Base-by-base conservation (phyloP, 1,140 invertebrate genomes). In the Solenopsis fugax region DNA sequence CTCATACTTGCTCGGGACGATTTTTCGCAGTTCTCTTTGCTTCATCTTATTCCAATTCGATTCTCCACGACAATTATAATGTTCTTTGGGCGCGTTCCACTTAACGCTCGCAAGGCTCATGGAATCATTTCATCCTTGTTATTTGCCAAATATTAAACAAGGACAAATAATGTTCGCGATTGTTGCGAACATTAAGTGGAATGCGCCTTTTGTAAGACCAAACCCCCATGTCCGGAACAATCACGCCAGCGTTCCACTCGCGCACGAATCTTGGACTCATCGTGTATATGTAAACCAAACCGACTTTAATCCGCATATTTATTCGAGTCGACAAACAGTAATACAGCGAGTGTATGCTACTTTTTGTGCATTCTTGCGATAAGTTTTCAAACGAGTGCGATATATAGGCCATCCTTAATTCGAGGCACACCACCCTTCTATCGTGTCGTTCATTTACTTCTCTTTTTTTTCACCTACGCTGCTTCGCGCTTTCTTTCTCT, bases 311-410 rank as follows among this genome's bases (percentile, higher is more conserved):
- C 88, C 88, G 87, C 87, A 76, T 89, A 77, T 89, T 89, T 92
- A 90, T 90, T 85, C 91, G 90, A 88, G 88, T 91, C 90, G 92
- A 93, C 92, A 92, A 93, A 93, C 90, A 92, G 91, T 93, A 91
- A 89, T 93, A 93, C 91, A 93, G 87, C 87, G 77, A 92, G 88
- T 90, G 88, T 92, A 90, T 91, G 92, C 88, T 92, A 82, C 90
- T 91, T 92, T 86, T 87, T 89, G 87, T 92, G 90, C 92, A 89
- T 91, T 84, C 82, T 87, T 91, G 85, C 69, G 78, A 86, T 73
- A 90, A 88, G 65, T 85, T 88, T 88, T 90, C 80, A 89, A 91
- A 92, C 88, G 72, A 92, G 85, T 90, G 89, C 85, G 89, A 91
- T 86, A 86, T 65, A 87, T 91, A 87, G 91, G 86, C 90, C 90